Evolutionary conservation across 1,140 invertebrate species (phyloP), one percentile per base, ranked within the genome.

Genomic region (Apis florea): DNA sequence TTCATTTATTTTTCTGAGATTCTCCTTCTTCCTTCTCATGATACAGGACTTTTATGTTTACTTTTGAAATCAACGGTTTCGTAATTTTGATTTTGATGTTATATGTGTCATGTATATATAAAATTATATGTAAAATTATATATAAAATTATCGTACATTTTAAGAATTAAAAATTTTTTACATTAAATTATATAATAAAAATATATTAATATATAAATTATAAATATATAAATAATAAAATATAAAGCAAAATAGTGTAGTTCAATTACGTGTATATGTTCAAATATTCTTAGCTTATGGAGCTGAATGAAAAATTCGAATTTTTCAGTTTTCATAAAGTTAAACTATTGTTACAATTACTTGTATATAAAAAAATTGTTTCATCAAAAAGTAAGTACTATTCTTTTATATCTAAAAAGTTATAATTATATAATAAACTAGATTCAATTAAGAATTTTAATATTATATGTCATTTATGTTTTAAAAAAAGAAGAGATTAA

Each of bases 1-100:
- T 67, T 6, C 68, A 63, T 81, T 81, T 75, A 75, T 64, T 56
- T 72, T 51, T 13, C 21, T 71, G 6, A 9, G 24, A 21, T 15
- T 58, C 47, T n/a, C 24, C 24, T 61, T 47, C 26, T 51, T 53
- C 68, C 61, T 40, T 2, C 64, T 21, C 11, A 63, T 26, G 47
- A 31, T 12, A 77, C 24, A 40, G 17, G 51, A 63, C 67, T 17
- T 31, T 58, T 17, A n/a, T 56, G 31, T 74, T 56, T 21, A 24
- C 8, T 6, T 66, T 80, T 13, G 40, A 66, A 64, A 17, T 56
- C 13, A 66, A 56, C 70, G 61, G 61, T 59, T 31, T 21, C 21
- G 17, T 17, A 47, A 11, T 11, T 15, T 66, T 6, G 47, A 31
- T 58, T n/a, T 17, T 24, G 26, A 24, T 9, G 10, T 21, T 61